Percentiles rank a stretch among this genome's conserved stretches.
phyloP scores from a whole-genome alignment of 1,140 invertebrate species.

The Zaprionus inermis region DNA sequence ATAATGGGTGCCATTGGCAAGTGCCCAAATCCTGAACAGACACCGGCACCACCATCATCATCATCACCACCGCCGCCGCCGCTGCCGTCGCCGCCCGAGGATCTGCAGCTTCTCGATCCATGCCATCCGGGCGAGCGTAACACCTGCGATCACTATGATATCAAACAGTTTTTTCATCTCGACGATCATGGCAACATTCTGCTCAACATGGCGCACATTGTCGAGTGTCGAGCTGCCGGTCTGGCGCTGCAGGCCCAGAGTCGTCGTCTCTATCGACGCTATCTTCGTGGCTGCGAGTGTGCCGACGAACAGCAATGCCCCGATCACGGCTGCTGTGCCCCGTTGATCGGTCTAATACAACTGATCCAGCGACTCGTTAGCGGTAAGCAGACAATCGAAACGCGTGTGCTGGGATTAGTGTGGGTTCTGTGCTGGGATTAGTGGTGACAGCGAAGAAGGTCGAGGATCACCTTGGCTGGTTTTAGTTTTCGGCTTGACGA shows the following conservation, averaged over 20 bases:
- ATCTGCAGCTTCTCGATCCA: constrained; percentile 19
- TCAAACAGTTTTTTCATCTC: constrained; percentile 81
- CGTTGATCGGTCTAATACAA: constrained; percentile 36
- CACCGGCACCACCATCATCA: background rate
- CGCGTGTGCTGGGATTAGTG: background rate
- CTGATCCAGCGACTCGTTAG: constrained; percentile 55
- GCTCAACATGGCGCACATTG: constrained; percentile 75
- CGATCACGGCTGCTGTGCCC: constrained; percentile 52
- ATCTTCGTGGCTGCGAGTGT: constrained; percentile 65
- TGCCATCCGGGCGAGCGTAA: constrained; percentile 72
- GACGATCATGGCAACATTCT: constrained; percentile 83
- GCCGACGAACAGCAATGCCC: constrained; percentile 58
- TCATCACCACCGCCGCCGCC: background rate
- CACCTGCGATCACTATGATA: constrained; percentile 80
- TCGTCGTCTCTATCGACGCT: constrained; percentile 71
- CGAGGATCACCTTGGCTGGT: background rate
- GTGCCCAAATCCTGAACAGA: constrained; percentile 52
- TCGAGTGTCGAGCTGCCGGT: constrained; percentile 68
- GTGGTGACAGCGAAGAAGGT: background rate
- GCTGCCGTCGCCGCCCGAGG: background rate
- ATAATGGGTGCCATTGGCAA: constrained; percentile 82
- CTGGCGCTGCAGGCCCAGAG: constrained; percentile 59
- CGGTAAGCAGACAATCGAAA: constrained; percentile 55
- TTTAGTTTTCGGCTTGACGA: background rate
- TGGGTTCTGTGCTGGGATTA: background rate